Evolutionary conservation across 2,888 invertebrate genomes (phyloP).

Genomic region (Thumatha senex): DNA sequence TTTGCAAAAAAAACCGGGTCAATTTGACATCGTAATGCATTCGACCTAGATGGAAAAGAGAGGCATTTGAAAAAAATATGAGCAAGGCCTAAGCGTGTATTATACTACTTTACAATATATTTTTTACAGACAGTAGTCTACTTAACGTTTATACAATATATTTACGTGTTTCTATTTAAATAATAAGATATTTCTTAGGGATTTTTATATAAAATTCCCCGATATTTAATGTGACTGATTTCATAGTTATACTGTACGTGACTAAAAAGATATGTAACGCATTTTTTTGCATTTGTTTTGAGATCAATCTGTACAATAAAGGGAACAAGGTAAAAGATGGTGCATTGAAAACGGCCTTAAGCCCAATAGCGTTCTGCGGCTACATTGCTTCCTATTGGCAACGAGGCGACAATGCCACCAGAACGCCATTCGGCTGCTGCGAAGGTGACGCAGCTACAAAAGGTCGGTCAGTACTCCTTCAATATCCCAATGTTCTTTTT

Average conservation of each 20-base stretch:
- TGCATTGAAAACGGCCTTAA: constrained; percentile 83
- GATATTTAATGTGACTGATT: too few species aligned
- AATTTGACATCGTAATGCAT: constrained; percentile 74
- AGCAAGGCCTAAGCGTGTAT: constrained; percentile 45
- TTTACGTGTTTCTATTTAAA: constrained; percentile 14
- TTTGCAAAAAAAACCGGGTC: constrained; percentile 64
- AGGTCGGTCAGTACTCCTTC: constrained; percentile 67
- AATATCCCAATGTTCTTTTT: constrained; percentile 37
- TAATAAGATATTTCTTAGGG: constrained; percentile 10
- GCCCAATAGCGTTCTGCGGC: constrained; percentile 80
- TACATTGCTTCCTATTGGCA: constrained; percentile 81
- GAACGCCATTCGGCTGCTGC: constrained; percentile 58
- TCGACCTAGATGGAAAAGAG: constrained; percentile 71
- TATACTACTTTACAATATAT: constrained; percentile 21
- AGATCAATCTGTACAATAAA: constrained; percentile 76
- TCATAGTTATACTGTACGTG: too few species aligned
- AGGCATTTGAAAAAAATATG: constrained; percentile 62
- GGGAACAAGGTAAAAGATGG: constrained; percentile 83
- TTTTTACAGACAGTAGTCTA: constrained; percentile 33
- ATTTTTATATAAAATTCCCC: too few species aligned
- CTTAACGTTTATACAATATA: constrained; percentile 17
- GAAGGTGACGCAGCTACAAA: constrained; percentile 72
- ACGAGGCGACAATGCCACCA: constrained; percentile 77
- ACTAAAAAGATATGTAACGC: too few species aligned
- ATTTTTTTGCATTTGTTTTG: constrained; percentile 47